These are phyloP conservation scores for Cancer borealis DNA, from an alignment of 2,888 invertebrate genomes.

Conservation along the genomic window DNA sequence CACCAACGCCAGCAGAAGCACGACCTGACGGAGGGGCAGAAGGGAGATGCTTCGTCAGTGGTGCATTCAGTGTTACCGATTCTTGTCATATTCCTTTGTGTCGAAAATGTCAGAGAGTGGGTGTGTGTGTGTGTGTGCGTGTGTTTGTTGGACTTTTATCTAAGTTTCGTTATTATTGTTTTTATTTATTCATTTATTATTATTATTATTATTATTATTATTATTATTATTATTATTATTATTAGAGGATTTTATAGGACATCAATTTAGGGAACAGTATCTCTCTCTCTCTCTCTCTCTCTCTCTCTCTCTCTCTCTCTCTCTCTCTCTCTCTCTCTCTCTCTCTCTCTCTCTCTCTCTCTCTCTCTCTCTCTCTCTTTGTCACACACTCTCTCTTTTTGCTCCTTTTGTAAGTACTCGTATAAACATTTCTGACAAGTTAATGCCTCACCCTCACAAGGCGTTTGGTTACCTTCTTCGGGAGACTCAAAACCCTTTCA, in stretches of 20 bases:
- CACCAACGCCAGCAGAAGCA: slow-evolving; percentile 47
- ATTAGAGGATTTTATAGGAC: background rate
- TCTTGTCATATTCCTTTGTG: background rate
- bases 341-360: slow-evolving; percentile 2
- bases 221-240: background rate
- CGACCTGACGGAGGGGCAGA: slow-evolving; percentile 16
- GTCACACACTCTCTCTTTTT: background rate
- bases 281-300: background rate
- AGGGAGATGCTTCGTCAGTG: background rate
- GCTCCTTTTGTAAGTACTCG: background rate
- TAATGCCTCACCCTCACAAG: background rate
- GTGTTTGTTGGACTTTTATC: background rate
- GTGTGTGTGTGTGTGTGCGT: background rate
- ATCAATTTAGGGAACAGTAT: background rate
- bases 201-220: background rate
- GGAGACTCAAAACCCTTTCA: background rate
- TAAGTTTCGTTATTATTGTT: background rate
- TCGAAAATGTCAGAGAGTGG: background rate
- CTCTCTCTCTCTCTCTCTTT: background rate
- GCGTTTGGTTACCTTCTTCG: background rate
- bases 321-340: background rate
- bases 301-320: too few species aligned
- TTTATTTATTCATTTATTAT: too few species aligned
- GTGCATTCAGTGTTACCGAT: background rate
- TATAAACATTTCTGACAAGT: background rate